Evolutionary conservation across 2,113 vertebrate species (phyloP), one percentile per base, ranked within the genome.

Genomic region (Paraplagusia blochii): DNA sequence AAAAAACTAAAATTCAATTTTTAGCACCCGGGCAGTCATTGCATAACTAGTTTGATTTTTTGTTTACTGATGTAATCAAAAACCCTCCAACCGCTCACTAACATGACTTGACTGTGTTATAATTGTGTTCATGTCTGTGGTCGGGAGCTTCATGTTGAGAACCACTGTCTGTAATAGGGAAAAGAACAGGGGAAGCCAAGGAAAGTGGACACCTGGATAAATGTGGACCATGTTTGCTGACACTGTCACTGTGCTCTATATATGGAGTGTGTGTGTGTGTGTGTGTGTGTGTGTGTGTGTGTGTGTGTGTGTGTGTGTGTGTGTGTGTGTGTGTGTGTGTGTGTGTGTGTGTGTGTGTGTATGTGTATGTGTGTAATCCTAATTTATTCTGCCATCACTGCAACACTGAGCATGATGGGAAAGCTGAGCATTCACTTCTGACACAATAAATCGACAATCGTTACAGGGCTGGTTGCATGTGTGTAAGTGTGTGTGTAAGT

Each of bases 331-430:
- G 8, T 33, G 4, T 48, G 50, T 33, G n/a, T 35, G 10, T 56
- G 5, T 54, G n/a, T 43, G 11, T 44, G 44, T 44, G 7, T 49
- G 38, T 53, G 44, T 57, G 43, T 58, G 34, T 51, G 11, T 59
- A 18, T 36, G 8, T 33, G 4, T 48, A 44, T 33, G n/a, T 35
- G 34, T 19, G 7, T 18, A 47, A 9, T 55, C 8, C 29, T 70
- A 48, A 74, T 76, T 81, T 76, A 71, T 72, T 57, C 65, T 77
- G 68, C 15, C 35, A 11, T 64, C 70, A 68, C 47, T 55, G 67
- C 70, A 59, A 55, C 59, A 18, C 58, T 47, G 56, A 59, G 58
- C 69, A 58, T 69, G 61, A 63, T 76, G 68, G 69, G 56, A 74
- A 64, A 55, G 62, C 75, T 80, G 66, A 83, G 55, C 58, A 18